Percentiles rank a stretch among this genome's conserved stretches.
Evolutionary conservation across 2,113 vertebrate species (phyloP).

Genomic region (Phodopus roborovskii): DNA sequence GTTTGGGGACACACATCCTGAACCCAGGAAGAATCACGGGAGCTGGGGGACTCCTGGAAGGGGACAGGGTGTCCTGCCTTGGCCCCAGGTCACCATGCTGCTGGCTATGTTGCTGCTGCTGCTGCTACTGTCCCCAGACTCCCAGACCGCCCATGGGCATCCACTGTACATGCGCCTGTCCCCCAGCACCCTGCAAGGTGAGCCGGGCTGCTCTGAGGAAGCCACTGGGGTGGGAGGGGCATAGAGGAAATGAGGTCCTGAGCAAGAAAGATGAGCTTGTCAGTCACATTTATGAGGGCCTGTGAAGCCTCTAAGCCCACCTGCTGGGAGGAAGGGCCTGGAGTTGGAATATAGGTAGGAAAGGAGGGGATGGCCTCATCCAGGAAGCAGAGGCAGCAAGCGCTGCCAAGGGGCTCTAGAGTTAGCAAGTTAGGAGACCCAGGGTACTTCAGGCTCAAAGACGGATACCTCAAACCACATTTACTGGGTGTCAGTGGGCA

Average conservation of each 20-base stretch:
- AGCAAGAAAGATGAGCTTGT: background rate
- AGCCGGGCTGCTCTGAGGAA: slow-evolving; percentile 26
- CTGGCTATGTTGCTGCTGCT: slow-evolving; percentile 39
- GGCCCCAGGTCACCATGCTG: slow-evolving; percentile 52
- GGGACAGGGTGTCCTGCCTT: background rate
- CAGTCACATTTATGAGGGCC: background rate
- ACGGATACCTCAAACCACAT: background rate
- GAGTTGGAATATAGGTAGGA: background rate
- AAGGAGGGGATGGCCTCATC: background rate
- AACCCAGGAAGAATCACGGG: background rate
- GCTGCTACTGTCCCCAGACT: slow-evolving; percentile 20
- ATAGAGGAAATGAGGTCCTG: accelerated
- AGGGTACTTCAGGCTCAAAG: background rate
- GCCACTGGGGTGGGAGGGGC: background rate
- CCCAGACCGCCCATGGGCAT: background rate
- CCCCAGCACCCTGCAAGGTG: slow-evolving; percentile 76
- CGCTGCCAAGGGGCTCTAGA: background rate
- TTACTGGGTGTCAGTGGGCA: background rate
- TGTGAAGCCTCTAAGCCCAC: background rate
- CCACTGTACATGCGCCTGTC: slow-evolving; percentile 68
- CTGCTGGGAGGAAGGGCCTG: background rate
- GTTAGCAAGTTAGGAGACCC: background rate
- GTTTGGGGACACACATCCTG: background rate
- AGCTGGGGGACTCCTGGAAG: background rate
- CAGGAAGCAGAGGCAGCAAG: background rate